Evolutionary conservation across 2,797 vertebrate species (phyloP).

Genomic region (Neosilurus hyrtlii): DNA sequence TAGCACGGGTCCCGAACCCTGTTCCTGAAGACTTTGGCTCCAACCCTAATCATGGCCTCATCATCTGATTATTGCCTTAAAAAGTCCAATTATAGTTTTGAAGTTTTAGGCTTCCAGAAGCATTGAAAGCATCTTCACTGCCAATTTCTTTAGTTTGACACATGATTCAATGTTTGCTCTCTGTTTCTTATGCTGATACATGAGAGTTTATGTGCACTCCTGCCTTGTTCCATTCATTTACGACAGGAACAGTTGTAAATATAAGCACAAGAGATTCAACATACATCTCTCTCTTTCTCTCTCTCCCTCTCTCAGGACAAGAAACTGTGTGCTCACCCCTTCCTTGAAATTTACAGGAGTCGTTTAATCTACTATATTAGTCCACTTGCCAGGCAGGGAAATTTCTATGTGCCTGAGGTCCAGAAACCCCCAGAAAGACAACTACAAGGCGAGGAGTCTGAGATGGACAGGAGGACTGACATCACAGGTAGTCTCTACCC

Average conservation of each 20-base stretch:
- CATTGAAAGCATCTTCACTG: no score
- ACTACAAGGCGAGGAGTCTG: constrained; percentile 65
- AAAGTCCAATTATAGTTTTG: no score
- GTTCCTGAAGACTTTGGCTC: no score
- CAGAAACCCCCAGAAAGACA: constrained; percentile 74
- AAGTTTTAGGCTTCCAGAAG: no score
- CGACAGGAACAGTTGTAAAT: not conserved
- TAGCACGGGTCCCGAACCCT: no score
- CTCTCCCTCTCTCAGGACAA: constrained; percentile 76
- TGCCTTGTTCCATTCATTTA: no score
- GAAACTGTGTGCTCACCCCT: constrained; percentile 87
- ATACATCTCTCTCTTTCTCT: not conserved
- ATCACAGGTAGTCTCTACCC: constrained; percentile 76
- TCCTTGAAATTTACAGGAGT: constrained; percentile 88
- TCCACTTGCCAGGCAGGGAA: constrained; percentile 85
- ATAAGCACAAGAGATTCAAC: not conserved
- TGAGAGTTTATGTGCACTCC: no score
- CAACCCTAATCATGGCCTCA: no score
- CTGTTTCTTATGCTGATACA: no score
- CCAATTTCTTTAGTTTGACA: no score
- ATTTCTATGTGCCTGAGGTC: constrained; percentile 92
- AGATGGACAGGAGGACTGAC: constrained; percentile 73
- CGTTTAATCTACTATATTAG: constrained; percentile 85
- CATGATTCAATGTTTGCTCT: no score
- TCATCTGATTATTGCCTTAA: no score